Conservation (phyloP, 1,140 invertebrate species). For the Zaprionus vittiger region DNA sequence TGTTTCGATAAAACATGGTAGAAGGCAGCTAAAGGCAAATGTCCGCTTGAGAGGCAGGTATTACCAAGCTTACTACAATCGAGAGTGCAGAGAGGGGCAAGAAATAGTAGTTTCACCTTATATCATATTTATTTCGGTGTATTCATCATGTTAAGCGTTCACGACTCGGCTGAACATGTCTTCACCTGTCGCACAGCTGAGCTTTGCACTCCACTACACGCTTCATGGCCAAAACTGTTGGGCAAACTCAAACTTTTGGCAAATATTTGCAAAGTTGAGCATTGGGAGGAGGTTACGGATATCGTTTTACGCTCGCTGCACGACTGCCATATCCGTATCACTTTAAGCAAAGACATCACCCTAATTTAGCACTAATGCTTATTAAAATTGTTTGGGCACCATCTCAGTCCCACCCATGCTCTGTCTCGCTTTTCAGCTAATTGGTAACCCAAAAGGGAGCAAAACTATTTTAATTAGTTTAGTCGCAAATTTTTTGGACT, state of each 20-base stretch:
- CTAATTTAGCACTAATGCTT: conserved; percentile 62
- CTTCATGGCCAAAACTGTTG: conserved; percentile 23
- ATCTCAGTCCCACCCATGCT: not conserved
- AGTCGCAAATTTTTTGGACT: conserved; percentile 10
- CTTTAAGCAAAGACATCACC: conserved; percentile 20
- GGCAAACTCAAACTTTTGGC: conserved; percentile 52
- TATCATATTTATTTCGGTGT: not conserved
- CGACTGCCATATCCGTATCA: conserved; percentile 20
- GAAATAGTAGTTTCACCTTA: not conserved
- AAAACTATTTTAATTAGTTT: conserved; percentile 45
- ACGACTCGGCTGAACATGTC: not conserved
- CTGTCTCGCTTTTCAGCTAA: conserved; percentile 9
- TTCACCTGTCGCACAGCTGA: conserved; percentile 1
- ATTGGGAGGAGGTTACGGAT: conserved; percentile 22
- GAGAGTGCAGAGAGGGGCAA: not conserved
- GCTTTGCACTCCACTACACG: not conserved
- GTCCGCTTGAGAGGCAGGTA: not conserved
- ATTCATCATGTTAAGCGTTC: not conserved
- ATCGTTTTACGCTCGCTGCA: conserved; percentile 47
- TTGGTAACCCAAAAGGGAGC: conserved; percentile 20
- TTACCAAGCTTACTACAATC: not conserved
- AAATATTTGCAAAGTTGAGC: conserved; percentile 66
- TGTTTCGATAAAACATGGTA: conserved; percentile 34
- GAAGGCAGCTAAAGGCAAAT: not conserved
- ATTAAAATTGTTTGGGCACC: conserved; percentile 62